Base-by-base conservation (phyloP, 1,140 invertebrate species). In the Nasonia longicornis region DNA sequence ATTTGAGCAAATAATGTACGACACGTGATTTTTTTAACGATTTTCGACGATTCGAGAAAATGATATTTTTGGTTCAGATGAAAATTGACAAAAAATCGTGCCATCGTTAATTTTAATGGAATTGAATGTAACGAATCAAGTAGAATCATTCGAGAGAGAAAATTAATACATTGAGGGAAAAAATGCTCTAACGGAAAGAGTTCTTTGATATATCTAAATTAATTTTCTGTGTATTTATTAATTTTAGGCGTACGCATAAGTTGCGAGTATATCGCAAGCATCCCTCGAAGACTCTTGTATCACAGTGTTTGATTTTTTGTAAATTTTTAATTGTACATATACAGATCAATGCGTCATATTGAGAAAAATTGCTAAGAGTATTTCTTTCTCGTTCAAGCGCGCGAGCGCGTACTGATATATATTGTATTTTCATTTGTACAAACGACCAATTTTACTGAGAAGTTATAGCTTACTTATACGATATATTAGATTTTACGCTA, bases 371-470 rank as follows among this genome's bases (percentile, higher is more conserved):
- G n/a, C 22, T 45, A 72, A 74, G 72, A 74, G 20, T 74, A 58
- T 73, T 73, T n/a, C 31, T 45, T 73, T 73, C 10, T 22, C 48
- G 48, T 52, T 16, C 7, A 20, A 73, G 42, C 38, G 45, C 45
- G 45, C 38, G 26, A 45, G 10, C 11, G 71, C 26, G 42, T 48
- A 73, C 71, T 73, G 35, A 73, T 42, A 42, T 42, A 42, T 73
- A 42, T 73, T 45, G n/a, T 42, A 45, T 75, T 75, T 75, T 75
- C 6, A 75, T 76, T 76, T 52, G 26, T 76, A 76, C 73, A 76
- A 76, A 76, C 52, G 73, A 76, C 73, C 73, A 76, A 76, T 64
- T 76, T 63, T 64, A 76, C 26, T 29, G 73, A 58, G 31, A 74
- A 52, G 20, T 29, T 76, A 42, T 42, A 76, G 73, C 73, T 76